Evolutionary conservation across 2,797 vertebrate genomes (phyloP), one percentile per base, ranked within the genome.

Genomic region (Falco berigora): DNA sequence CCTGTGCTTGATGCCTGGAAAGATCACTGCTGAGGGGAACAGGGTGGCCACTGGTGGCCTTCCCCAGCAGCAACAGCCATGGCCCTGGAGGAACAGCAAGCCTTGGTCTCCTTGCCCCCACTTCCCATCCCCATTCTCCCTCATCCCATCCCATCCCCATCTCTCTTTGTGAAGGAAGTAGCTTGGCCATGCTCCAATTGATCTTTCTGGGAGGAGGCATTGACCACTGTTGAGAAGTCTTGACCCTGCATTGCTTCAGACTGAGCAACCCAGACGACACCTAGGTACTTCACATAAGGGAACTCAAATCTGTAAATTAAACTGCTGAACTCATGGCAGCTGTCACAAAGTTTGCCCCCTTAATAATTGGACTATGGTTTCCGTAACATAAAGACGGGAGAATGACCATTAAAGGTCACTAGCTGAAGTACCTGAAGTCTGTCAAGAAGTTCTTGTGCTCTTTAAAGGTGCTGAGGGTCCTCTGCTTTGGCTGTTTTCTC

Each of bases 401-500:
- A 94, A 91, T 88, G 61, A 82, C 89, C 96, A 89, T 95, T 95
- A 96, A 95, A 86, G 86, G 38, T 62, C 23, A 21, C 46, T 47
- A 56, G 46, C n/a, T 88, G 82, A 83, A 80, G 44, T 68, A n/a
- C 23, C 20, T 38, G 32, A 28, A 96, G 55, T 86, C 66, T 88
- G 73, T 92, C 24, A 89, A 36, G 49, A 93, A 82, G 23, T 49
- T 87, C 64, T 91, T 67, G 5, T 66, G 40, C 9, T 2, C n/a
- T 87, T 91, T 88, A 74, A 79, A 94, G 58, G 32, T 91, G 23
- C 30, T 47, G 42, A 64, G 36, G 20, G 56, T 78, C 94, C 92
- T 96, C 94, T 94, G 84, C 97, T 79, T 96, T 98, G 97, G 87
- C 94, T 97, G 97, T 98, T 93, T 92, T 32, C 82, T 66, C 82